Evolutionary conservation across 1,140 invertebrate genomes (phyloP).

Genomic region (Drosophila baimaii): DNA sequence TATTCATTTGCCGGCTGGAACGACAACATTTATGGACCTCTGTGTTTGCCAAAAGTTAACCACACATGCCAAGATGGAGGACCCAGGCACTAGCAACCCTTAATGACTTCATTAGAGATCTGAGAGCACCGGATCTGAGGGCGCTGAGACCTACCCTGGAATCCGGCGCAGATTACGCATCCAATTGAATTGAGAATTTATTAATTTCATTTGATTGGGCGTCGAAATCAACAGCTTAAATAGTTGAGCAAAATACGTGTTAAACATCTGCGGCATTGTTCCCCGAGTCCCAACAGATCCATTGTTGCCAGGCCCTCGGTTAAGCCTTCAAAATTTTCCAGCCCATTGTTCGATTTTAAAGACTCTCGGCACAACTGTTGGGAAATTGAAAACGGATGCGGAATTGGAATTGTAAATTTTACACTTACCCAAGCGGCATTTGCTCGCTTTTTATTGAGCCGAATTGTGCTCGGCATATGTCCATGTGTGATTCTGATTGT

Average conservation of each 20-base stretch:
- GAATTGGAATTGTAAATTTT: constrained; percentile 81
- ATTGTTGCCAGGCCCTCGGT: constrained; percentile 24
- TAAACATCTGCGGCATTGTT: constrained; percentile 65
- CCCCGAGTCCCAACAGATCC: constrained; percentile 16
- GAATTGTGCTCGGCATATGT: constrained; percentile 70
- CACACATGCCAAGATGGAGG: constrained; percentile 48
- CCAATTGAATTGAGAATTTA: constrained; percentile 51
- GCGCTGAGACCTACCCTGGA: constrained; percentile 37
- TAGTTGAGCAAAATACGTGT: constrained; percentile 65
- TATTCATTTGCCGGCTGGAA: constrained; percentile 70
- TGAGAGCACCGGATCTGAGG: background rate
- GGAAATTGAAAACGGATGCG: constrained; percentile 52
- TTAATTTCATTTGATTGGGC: constrained; percentile 73
- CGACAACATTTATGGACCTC: constrained; percentile 51
- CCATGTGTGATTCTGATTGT: constrained; percentile 42
- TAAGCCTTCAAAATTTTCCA: constrained; percentile 49
- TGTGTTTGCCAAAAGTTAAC: constrained; percentile 71
- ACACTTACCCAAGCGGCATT: constrained; percentile 76
- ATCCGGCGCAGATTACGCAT: constrained; percentile 3
- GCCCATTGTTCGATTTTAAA: constrained; percentile 56
- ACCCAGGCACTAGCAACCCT: constrained; percentile 49
- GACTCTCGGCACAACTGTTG: constrained; percentile 65
- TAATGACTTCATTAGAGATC: constrained; percentile 77
- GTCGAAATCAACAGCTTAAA: constrained; percentile 70
- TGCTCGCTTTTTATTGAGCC: constrained; percentile 73